Base-by-base conservation (phyloP, 2,113 vertebrate species). In the Anarrhichthys ocellatus region DNA sequence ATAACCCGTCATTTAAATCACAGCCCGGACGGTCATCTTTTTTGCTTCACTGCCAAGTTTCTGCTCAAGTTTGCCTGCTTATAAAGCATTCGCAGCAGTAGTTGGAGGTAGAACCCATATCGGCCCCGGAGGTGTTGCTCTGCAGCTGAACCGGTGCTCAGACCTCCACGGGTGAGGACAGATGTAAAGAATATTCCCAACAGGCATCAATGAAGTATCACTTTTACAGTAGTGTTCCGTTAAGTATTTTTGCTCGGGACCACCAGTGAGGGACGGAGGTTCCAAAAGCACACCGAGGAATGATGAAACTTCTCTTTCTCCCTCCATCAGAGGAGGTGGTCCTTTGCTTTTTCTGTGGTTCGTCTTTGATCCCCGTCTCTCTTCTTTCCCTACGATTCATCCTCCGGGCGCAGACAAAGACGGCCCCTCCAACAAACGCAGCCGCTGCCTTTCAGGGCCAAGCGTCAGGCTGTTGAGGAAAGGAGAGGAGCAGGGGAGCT, bases 391-490 rank as follows among this genome's bases (percentile, higher is more conserved):
- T 70, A 66, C 69, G 80, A 89, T 94, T 94, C 92, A 94, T 91
- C 91, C 78, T 83, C 81, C 78, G 59, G 79, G 74, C 48, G 3
- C 79, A 50, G 74, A 94, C 94, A 94, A 95, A 94, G 92, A 77
- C 89, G 32, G 32, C 72, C 78, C 76, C 85, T 74, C 90, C 91
- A 92, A 93, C 93, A 94, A 94, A 95, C 65, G 80, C 83, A 87
- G 92, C 92, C 87, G 77, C 90, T 86, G 92, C 90, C 89, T 92
- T 93, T 94, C 90, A 94, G 92, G 95, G 94, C 94, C 94, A 95
- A 95, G 93, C 94, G 91, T 95, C 94, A 95, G 93, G 90, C 89
- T 89, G 92, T 90, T 87, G 91, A 90, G 87, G 89, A 82, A 80
- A 81, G 80, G 78, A 90, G 83, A 91, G 83, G 87, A 91, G 83